phyloP scores from a whole-genome alignment of 2,797 vertebrate genomes.

The Hemibagrus guttatus region DNA sequence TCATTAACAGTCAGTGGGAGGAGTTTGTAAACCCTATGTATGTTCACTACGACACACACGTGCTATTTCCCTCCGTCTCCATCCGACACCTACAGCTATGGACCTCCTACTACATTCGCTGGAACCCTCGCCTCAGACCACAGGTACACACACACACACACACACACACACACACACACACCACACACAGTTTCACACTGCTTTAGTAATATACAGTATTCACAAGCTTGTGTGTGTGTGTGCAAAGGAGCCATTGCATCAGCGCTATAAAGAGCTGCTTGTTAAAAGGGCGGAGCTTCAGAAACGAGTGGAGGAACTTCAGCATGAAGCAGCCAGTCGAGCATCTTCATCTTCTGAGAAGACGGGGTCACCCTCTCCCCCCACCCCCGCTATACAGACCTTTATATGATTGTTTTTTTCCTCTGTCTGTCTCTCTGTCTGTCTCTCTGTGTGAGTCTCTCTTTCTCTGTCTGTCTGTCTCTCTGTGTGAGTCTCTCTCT shows the following conservation, averaged over 20 bases:
- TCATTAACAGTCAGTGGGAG: slow-evolving; percentile 93
- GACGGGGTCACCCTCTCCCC: slow-evolving; percentile 85
- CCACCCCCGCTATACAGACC: slow-evolving; percentile 88
- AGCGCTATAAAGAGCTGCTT: slow-evolving; percentile 91
- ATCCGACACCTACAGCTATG: slow-evolving; percentile 97
- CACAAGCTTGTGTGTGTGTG: not conserved
- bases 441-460: not conserved
- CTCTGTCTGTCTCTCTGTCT: not conserved
- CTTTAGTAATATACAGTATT: not conserved
- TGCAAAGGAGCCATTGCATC: slow-evolving; percentile 89
- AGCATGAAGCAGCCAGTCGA: slow-evolving; percentile 87
- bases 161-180: slow-evolving; percentile 76
- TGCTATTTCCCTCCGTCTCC: slow-evolving; percentile 93
- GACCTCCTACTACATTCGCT: slow-evolving; percentile 96
- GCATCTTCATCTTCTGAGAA: slow-evolving; percentile 84
- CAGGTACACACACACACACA: slow-evolving; percentile 74
- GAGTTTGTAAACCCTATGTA: slow-evolving; percentile 95
- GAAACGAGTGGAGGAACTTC: slow-evolving; percentile 92
- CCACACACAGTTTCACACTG: not conserved
- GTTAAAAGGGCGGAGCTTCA: slow-evolving; percentile 92
- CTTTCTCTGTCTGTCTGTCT: not conserved
- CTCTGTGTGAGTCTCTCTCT: not conserved
- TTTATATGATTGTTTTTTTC: slow-evolving; percentile 76
- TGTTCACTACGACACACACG: slow-evolving; percentile 91
- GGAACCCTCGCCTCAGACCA: slow-evolving; percentile 96